Conservation (phyloP, 2,113 vertebrate genomes). For the Tachysurus vachellii region DNA sequence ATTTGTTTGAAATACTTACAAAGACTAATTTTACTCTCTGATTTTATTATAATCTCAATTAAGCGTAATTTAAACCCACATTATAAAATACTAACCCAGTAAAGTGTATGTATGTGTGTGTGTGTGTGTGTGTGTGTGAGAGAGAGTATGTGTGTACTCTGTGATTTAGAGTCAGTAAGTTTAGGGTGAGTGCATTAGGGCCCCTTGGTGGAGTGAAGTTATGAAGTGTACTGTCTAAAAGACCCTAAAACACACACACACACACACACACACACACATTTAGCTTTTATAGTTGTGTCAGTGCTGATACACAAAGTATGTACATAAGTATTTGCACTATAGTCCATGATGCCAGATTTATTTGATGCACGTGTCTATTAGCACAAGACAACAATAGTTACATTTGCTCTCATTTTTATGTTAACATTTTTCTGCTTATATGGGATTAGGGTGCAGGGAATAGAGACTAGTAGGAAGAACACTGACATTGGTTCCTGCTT, state of each 20-base stretch:
- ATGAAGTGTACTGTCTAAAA: slow-evolving; percentile 3
- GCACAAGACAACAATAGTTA: neutral
- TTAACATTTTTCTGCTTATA: neutral
- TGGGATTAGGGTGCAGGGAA: no score
- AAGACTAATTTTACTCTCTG: neutral
- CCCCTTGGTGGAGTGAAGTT: slow-evolving; percentile 6
- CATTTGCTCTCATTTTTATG: neutral
- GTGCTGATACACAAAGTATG: neutral
- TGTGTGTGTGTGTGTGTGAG: neutral
- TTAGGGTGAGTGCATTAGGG: slow-evolving; percentile 7
- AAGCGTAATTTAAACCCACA: neutral
- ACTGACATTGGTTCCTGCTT: neutral
- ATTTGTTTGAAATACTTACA: no score
- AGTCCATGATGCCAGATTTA: neutral
- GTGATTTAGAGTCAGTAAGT: slow-evolving; percentile 16
- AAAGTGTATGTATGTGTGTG: slow-evolving; percentile 2
- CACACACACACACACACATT: neutral
- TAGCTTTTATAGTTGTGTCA: neutral
- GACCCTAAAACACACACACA: neutral
- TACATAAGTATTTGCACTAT: neutral
- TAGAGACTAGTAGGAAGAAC: neutral
- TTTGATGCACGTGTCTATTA: neutral
- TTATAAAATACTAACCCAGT: neutral
- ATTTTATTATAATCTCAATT: neutral
- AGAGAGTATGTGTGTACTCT: no score